Evolutionary conservation across 2,797 vertebrate species (phyloP).

Genomic region (Melopsittacus undulatus): DNA sequence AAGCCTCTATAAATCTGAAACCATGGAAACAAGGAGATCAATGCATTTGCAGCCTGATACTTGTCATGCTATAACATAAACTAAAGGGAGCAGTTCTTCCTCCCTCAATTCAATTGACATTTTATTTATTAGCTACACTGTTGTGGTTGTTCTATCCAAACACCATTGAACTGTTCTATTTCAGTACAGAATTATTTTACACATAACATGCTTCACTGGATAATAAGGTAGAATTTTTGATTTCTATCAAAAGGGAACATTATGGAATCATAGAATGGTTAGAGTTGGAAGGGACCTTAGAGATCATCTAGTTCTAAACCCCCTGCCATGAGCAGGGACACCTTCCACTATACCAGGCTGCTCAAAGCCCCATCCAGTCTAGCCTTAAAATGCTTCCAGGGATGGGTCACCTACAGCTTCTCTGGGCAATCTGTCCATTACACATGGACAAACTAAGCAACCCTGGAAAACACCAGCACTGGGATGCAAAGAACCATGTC

Average conservation of each 20-base stretch:
- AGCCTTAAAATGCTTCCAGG: not conserved
- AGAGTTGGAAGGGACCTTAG: not conserved
- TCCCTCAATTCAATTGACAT: not conserved
- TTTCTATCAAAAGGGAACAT: not conserved
- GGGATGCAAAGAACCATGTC: not conserved
- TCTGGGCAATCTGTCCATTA: not conserved
- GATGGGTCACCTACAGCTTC: not conserved
- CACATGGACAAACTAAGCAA: not conserved
- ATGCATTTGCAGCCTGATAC: not conserved
- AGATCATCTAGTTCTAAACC: not conserved
- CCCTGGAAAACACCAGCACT: not conserved
- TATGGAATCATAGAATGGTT: not conserved
- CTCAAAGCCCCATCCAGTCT: not conserved
- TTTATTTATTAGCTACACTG: not conserved
- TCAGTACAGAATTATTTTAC: not conserved
- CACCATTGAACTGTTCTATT: not conserved
- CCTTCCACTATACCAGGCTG: not conserved
- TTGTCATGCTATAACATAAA: not conserved
- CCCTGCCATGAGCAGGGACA: not conserved
- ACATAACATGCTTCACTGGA: not conserved
- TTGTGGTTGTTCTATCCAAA: not conserved
- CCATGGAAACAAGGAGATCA: not conserved
- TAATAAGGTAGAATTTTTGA: not conserved
- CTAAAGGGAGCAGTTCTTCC: not conserved
- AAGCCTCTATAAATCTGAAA: not conserved